Evolutionary conservation across 2,797 vertebrate genomes (phyloP).

Genomic region (Pseudomugil gertrudae): DNA sequence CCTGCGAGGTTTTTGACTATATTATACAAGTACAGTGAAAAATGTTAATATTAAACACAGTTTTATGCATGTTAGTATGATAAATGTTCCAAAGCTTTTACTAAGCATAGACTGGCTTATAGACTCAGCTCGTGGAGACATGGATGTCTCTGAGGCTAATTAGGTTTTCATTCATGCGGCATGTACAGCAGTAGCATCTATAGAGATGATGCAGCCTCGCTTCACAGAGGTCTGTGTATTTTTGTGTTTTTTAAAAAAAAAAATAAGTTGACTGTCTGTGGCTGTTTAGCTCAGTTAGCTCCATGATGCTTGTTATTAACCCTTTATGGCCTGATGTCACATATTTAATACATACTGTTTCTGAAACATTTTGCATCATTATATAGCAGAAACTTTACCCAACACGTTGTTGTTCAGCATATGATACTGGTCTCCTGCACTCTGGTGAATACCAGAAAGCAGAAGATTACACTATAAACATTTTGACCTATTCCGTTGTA

Average conservation of each 20-base stretch:
- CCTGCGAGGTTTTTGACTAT: conserved; percentile 10
- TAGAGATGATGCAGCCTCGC: conserved; percentile 23
- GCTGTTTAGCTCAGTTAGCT: conserved; percentile 17
- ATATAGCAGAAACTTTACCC: no score
- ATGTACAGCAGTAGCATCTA: conserved; percentile 10
- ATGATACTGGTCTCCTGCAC: no score
- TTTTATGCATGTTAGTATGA: conserved; percentile 15
- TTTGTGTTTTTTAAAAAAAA: conserved; percentile 25
- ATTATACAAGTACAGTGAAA: conserved; percentile 6
- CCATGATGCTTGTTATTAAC: conserved; percentile 16
- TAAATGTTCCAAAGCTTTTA: conserved; percentile 14
- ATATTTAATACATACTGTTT: no score
- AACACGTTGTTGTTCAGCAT: no score
- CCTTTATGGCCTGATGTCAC: no score
- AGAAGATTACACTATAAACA: no score
- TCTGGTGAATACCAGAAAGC: no score
- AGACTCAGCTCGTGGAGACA: conserved; percentile 16
- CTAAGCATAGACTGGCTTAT: conserved; percentile 29
- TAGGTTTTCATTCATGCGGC: conserved; percentile 34
- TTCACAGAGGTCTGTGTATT: conserved; percentile 34
- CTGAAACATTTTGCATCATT: no score
- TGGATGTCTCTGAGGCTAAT: conserved; percentile 25
- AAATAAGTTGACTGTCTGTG: conserved; percentile 15
- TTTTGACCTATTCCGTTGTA: no score
- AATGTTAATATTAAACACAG: not conserved